Percentiles rank a stretch among this genome's conserved stretches.
Conservation (phyloP, 1,140 invertebrate genomes). For the Telenomus remus region DNA sequence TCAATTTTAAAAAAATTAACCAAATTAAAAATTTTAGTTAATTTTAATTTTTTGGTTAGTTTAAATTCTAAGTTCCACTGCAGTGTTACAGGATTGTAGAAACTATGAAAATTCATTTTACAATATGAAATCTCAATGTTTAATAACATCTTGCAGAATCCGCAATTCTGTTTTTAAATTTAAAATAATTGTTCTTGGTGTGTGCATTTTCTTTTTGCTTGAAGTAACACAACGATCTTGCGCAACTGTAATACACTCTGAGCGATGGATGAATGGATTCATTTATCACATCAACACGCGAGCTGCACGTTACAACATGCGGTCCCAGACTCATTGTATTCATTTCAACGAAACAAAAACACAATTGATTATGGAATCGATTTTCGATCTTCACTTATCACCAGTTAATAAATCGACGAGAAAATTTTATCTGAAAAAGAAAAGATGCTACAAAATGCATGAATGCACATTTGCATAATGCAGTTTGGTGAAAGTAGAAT, state of each 20-base stretch:
- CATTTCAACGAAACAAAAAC: no score
- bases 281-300: constrained; percentile 14
- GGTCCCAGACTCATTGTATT: no score
- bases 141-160: neutral
- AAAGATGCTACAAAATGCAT: constrained; percentile 1
- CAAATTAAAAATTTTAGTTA: no score
- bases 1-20: no score
- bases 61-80: no score
- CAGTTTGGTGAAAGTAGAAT: constrained; percentile 41
- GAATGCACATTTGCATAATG: constrained; percentile 15
- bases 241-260: constrained; percentile 2
- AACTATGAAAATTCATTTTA: neutral
- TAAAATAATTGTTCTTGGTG: constrained; percentile 10
- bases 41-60: no score
- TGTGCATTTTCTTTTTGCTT: constrained; percentile 14
- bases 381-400: no score
- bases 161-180: constrained; percentile 14
- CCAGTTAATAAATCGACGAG: no score
- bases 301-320: neutral
- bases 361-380: no score
- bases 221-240: constrained; percentile 19
- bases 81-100: no score
- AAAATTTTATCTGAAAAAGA: no score
- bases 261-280: constrained; percentile 12
- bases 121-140: neutral